Evolutionary conservation across 2,797 vertebrate genomes (phyloP).

Genomic region (Apogon hyalosoma): DNA sequence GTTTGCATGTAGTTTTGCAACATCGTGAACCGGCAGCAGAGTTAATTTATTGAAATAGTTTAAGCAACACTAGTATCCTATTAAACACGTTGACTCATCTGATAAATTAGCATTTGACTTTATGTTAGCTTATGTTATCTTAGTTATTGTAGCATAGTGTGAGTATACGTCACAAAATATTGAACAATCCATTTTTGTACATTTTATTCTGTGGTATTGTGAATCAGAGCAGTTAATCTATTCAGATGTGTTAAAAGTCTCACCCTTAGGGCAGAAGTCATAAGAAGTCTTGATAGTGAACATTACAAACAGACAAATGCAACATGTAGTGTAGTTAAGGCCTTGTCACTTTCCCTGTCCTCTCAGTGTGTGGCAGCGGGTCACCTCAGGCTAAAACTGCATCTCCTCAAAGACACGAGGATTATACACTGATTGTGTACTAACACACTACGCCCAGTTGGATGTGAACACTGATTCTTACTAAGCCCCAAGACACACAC

Average conservation of each 20-base stretch:
- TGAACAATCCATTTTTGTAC: not conserved
- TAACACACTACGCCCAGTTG: conserved; percentile 58
- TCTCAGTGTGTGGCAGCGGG: conserved; percentile 30
- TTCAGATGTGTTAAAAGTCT: not conserved
- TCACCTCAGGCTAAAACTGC: conserved; percentile 52
- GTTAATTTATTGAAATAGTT: no score
- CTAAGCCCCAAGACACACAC: conserved; percentile 56
- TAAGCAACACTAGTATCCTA: no score
- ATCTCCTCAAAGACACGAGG: conserved; percentile 61
- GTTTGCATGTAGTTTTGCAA: no score
- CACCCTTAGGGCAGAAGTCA: not conserved
- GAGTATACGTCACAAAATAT: no score
- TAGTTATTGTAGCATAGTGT: no score
- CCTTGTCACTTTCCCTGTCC: conserved; percentile 26
- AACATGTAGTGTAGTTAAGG: conserved; percentile 14
- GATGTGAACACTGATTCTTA: conserved; percentile 65
- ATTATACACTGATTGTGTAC: conserved; percentile 74
- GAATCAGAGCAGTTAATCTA: not conserved
- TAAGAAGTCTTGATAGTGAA: conserved; percentile 4
- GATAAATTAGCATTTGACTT: no score
- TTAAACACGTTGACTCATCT: no score
- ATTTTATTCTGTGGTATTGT: not conserved
- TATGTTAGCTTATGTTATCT: no score
- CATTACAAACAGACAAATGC: conserved; percentile 11
- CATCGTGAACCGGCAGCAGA: no score